These are phyloP conservation scores for Columbina picui DNA, from an alignment of 2,113 vertebrate species.

Conservation along the genomic window DNA sequence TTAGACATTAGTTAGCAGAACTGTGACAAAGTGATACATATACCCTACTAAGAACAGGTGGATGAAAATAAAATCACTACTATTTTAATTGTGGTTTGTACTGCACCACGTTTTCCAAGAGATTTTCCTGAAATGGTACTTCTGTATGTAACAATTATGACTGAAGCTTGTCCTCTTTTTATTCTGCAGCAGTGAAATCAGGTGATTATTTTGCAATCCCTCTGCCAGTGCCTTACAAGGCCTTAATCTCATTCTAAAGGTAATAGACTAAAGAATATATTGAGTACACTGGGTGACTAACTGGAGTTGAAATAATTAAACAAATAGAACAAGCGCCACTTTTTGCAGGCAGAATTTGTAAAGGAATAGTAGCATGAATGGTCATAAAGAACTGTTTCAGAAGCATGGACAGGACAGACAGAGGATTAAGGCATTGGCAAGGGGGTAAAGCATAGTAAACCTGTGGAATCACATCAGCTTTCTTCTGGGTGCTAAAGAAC, in stretches of 20 bases:
- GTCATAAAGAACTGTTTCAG: background rate
- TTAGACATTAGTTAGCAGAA: background rate
- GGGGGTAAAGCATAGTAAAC: background rate
- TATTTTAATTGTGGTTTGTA: background rate
- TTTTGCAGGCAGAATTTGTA: background rate
- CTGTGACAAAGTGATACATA: background rate
- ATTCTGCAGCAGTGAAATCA: background rate
- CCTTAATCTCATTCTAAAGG: background rate
- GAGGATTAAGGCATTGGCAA: background rate
- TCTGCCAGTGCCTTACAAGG: background rate
- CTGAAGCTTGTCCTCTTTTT: background rate
- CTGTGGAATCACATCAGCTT: background rate
- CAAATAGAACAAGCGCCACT: background rate
- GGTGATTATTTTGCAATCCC: background rate
- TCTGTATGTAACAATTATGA: background rate
- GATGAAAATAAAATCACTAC: background rate
- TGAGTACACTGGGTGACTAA: background rate
- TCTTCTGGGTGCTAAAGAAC: background rate
- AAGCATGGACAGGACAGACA: background rate
- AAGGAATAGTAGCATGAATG: background rate
- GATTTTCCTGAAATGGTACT: background rate
- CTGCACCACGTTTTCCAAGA: background rate
- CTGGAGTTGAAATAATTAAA: constrained; percentile 15
- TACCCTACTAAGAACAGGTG: background rate
- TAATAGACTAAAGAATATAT: background rate